A percentile compares a stretch with the other conserved stretches of the same genome.
Conservation (phyloP, 2,888 invertebrate species). For the Pristionchus fissidentatus region DNA sequence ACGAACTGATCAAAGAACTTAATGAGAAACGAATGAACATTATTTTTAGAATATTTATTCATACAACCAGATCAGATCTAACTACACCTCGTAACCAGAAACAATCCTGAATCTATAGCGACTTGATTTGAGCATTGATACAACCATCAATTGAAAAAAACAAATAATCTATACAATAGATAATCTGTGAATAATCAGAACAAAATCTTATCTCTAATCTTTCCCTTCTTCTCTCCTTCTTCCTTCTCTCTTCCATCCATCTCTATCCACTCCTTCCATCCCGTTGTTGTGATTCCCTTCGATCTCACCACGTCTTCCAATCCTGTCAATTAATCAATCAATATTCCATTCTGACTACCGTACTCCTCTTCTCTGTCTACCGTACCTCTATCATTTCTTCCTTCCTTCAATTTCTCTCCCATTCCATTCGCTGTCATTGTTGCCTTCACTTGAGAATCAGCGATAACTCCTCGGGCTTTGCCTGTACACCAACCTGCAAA, state of each 20-base stretch:
- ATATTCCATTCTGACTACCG: background rate
- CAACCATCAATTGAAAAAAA: conserved; percentile 11
- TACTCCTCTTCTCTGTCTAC: background rate
- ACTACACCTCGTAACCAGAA: background rate
- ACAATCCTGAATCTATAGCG: background rate
- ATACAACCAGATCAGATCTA: background rate
- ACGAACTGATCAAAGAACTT: too few relatives aligned
- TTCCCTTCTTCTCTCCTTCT: conserved; percentile 66
- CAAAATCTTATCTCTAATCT: conserved; percentile 69
- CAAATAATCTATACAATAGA: background rate
- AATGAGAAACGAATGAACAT: too few relatives aligned
- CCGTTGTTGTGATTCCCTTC: conserved; percentile 60
- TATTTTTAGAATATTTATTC: background rate
- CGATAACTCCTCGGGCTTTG: conserved; percentile 72
- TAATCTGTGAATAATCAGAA: conserved; percentile 46
- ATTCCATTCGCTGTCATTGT: conserved; percentile 64
- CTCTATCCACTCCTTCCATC: conserved; percentile 69
- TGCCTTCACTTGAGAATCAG: conserved; percentile 70
- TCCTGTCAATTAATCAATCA: conserved; percentile 46
- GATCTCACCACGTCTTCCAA: conserved; percentile 53
- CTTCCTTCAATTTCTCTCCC: conserved; percentile 40
- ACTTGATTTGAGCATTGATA: background rate
- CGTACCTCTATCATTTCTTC: conserved; percentile 32
- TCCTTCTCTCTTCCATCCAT: conserved; percentile 68
- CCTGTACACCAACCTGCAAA: conserved; percentile 68